Base-by-base conservation (phyloP, 2,113 vertebrate genomes). In the Myodes glareolus region DNA sequence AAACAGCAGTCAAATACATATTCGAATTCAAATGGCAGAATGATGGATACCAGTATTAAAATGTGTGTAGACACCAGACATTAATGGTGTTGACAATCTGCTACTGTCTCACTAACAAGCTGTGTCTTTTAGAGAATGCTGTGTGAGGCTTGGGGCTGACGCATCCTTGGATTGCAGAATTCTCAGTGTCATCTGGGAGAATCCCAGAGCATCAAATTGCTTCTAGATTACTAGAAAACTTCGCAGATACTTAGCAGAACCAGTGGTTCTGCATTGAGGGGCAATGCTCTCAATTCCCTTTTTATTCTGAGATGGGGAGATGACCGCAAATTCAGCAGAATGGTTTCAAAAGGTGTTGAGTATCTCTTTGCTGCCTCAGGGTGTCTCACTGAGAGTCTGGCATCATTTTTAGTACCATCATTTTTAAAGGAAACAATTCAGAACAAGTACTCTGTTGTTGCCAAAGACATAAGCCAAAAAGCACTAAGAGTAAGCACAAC, bases 401-500 rank as follows among this genome's bases (percentile, higher is more conserved):
- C 88, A 72, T 42, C 77, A 88, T 93, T 75, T 81, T 61, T 85
- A 91, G 85, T 85, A 58, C 63, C 39, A 91, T 94, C 94, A 70
- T 95, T 97, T 95, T 92, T 68, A 94, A 93, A 92, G 39, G 82
- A 96, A 96, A 80, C 21, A 78, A 50, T 67, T 96, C 76, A 91
- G 68, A 96, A 96, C 12, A 52, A 33, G 50, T 86, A 75, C 65
- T 90, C 81, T 61, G 23, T 90, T 23, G 1, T 91, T 92, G 52
- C 76, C 88, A 91, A 88, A 12, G 84, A 92, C 72, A 94, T 86
- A 86, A 88, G 52, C 89, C 65, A 97, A 67, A 96, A 97, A 96
- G 92, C 8, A 95, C 52, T 23, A 55, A 93, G 93, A 93, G 65
- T 94, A 90, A 81, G 50, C 68, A 81, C 29, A 92, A 39, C 27